Percentiles rank a stretch among this genome's conserved stretches.
Conservation (phyloP, 2,888 invertebrate species). For the Crocallis elinguaria region DNA sequence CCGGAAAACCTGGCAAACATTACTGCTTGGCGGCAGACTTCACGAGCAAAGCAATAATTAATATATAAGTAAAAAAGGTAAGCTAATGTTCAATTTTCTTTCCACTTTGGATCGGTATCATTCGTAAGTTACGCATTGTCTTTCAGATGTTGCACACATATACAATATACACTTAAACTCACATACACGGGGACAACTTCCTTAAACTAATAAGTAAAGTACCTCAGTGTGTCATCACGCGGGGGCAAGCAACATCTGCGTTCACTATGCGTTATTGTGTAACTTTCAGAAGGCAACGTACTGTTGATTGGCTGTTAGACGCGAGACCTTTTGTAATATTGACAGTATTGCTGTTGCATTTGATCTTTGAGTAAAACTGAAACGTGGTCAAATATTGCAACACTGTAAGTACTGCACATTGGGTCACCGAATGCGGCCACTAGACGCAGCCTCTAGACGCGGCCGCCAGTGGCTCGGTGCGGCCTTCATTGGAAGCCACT, state of each 20-base stretch:
- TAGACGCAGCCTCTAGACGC: no score
- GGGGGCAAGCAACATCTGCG: conserved; percentile 29
- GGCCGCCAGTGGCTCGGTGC: no score
- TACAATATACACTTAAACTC: not conserved
- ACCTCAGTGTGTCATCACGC: not conserved
- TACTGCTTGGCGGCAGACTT: no score
- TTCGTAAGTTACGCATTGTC: no score
- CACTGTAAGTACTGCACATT: no score
- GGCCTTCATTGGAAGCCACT: no score
- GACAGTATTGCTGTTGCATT: conserved; percentile 10
- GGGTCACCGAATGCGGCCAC: no score
- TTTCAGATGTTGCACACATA: not conserved
- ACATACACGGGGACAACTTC: not conserved
- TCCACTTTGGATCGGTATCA: no score
- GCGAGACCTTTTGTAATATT: not conserved
- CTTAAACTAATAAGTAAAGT: not conserved
- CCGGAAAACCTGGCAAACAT: no score
- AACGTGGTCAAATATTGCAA: not conserved
- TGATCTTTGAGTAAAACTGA: not conserved
- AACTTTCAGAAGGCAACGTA: conserved; percentile 33
- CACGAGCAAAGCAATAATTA: no score
- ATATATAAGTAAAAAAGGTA: no score
- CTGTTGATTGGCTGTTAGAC: conserved; percentile 54
- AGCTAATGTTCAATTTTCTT: no score
- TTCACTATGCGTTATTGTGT: conserved; percentile 26